A percentile compares a stretch with the other conserved stretches of the same genome.
phyloP scores from a whole-genome alignment of 2,888 invertebrate genomes.

The Rotaria sp. region DNA sequence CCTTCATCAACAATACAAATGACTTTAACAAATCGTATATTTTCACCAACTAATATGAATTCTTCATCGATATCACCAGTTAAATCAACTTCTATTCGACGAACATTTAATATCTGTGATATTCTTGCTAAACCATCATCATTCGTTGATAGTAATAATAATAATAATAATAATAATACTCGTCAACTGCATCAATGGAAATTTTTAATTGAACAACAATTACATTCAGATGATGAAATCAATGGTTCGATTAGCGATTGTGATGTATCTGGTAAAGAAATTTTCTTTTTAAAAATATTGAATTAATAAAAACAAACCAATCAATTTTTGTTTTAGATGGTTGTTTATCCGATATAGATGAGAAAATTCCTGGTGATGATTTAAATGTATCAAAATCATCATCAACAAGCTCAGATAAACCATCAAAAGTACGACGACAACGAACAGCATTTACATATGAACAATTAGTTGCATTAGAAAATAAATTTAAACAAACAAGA shows the following conservation, averaged over 20 bases:
- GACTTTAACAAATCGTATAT: neutral
- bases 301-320: neutral
- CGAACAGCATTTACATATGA: slow-evolving; percentile 97
- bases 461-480: slow-evolving; percentile 87
- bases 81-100: neutral
- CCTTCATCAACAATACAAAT: neutral
- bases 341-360: neutral
- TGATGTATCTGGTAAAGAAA: slow-evolving; percentile 9
- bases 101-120: slow-evolving; percentile 27
- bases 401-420: neutral
- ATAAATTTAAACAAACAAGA: slow-evolving; percentile 87
- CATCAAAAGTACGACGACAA: slow-evolving; percentile 71
- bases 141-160: neutral
- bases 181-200: neutral
- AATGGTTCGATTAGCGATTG: neutral
- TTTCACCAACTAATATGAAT: neutral
- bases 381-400: neutral
- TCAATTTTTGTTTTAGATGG: neutral
- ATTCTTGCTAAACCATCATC: neutral
- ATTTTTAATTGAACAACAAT: neutral
- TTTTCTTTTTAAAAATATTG: neutral
- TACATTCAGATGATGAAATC: neutral
- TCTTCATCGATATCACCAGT: neutral
- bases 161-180: neutral
- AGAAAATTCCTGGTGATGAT: neutral